phyloP scores from a whole-genome alignment of 2,888 invertebrate species.

The Netelia melanura region DNA sequence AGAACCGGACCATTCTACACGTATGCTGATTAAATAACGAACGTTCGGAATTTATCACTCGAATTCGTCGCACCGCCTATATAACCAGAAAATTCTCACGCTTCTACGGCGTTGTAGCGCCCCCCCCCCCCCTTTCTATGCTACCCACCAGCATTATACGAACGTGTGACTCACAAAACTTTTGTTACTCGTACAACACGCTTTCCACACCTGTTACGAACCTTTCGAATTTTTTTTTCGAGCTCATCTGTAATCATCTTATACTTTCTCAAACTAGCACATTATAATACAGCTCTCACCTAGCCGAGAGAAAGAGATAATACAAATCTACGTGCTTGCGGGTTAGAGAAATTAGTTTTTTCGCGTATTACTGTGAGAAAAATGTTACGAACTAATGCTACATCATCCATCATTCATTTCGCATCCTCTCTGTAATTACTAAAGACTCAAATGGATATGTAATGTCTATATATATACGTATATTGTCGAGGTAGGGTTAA shows the following conservation, averaged over 20 bases:
- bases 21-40: constrained; percentile 76
- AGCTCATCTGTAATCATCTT: constrained; percentile 46
- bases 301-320: neutral
- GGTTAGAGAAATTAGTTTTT: constrained; percentile 21
- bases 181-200: constrained; percentile 15
- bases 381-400: neutral
- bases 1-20: constrained; percentile 24
- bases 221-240: constrained; percentile 34
- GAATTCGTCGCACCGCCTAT: constrained; percentile 53
- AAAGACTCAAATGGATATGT: neutral
- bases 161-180: neutral
- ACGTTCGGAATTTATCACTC: constrained; percentile 76
- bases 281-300: constrained; percentile 10
- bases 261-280: constrained; percentile 19
- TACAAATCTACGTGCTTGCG: constrained; percentile 26
- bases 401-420: constrained; percentile 39
- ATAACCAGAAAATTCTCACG: constrained; percentile 60
- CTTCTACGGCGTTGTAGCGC: constrained; percentile 38
- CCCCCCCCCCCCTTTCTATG: neutral
- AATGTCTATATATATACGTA: neutral
- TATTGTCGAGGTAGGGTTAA: neutral
- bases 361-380: constrained; percentile 31
- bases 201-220: constrained; percentile 13
- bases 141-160: constrained; percentile 20
- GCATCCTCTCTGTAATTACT: constrained; percentile 21